These are phyloP conservation scores for Cettia cetti DNA, from an alignment of 2,113 vertebrate genomes.

Conservation along the genomic window DNA sequence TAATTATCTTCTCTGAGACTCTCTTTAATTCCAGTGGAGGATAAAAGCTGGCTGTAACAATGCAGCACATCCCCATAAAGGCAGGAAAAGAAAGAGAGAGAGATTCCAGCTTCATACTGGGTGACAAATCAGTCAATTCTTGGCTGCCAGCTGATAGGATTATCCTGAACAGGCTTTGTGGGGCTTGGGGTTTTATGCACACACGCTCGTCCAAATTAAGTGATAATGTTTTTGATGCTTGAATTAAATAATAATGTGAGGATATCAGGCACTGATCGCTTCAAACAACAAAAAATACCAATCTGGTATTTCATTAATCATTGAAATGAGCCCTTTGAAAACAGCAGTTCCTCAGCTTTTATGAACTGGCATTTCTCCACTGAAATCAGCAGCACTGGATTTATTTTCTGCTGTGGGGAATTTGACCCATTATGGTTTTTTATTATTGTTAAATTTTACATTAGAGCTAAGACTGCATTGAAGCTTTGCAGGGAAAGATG, in stretches of 20 bases:
- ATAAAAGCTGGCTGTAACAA: background rate
- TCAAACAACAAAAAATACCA: constrained; percentile 32
- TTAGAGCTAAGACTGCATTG: background rate
- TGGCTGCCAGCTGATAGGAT: constrained; percentile 17
- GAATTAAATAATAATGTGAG: constrained; percentile 30
- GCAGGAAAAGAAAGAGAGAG: background rate
- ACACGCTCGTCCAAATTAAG: background rate
- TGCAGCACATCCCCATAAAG: background rate
- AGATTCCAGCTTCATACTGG: background rate
- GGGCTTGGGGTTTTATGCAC: background rate
- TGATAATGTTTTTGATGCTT: constrained; percentile 31
- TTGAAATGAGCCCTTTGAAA: background rate
- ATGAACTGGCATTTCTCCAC: background rate
- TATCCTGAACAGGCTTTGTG: constrained; percentile 1
- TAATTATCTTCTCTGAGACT: background rate
- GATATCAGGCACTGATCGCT: background rate
- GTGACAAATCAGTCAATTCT: constrained; percentile 17
- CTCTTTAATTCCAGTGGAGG: background rate
- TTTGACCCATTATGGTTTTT: background rate
- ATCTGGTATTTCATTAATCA: constrained; percentile 17
- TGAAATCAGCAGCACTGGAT: background rate
- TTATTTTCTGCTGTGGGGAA: background rate
- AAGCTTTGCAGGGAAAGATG: background rate
- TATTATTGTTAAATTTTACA: background rate
- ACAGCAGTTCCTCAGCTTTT: background rate